Conservation (phyloP, 2,113 vertebrate species). For the Pomatostomus ruficeps region DNA sequence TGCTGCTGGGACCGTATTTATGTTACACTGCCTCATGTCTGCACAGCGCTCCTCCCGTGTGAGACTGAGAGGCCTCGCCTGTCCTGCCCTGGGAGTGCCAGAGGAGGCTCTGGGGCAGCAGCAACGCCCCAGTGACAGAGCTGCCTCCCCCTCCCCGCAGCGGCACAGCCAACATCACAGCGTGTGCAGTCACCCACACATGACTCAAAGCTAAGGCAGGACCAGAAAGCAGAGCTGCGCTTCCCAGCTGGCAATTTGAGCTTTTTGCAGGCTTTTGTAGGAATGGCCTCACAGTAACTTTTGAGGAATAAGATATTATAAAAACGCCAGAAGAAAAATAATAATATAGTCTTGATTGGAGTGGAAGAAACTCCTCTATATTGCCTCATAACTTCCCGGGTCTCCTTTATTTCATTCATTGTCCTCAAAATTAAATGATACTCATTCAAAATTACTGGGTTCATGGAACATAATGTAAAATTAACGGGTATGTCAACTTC, state of each 20-base stretch:
- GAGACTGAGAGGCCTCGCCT: neutral
- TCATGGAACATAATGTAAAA: slow-evolving; percentile 46
- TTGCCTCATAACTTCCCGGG: neutral
- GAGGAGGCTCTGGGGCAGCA: neutral
- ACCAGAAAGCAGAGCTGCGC: neutral
- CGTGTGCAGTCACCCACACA: neutral
- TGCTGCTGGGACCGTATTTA: neutral
- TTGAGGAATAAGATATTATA: neutral
- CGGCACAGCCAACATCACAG: neutral
- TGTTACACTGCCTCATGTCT: neutral
- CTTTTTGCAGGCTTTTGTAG: slow-evolving; percentile 1
- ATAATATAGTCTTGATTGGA: neutral
- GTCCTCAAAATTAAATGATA: slow-evolving; percentile 42
- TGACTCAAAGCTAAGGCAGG: neutral
- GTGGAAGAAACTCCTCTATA: neutral
- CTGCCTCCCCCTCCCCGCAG: neutral
- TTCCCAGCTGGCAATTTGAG: neutral
- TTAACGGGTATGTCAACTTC: slow-evolving; percentile 34
- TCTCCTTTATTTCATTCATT: slow-evolving; percentile 31
- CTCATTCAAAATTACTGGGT: slow-evolving; percentile 49
- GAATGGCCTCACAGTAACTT: neutral
- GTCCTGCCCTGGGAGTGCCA: neutral
- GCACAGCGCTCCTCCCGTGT: neutral
- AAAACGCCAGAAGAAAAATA: neutral
- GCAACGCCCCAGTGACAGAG: fast-evolving